Conservation (phyloP, 92 coral and sea anemone species). For the Palythoa grandiflora region DNA sequence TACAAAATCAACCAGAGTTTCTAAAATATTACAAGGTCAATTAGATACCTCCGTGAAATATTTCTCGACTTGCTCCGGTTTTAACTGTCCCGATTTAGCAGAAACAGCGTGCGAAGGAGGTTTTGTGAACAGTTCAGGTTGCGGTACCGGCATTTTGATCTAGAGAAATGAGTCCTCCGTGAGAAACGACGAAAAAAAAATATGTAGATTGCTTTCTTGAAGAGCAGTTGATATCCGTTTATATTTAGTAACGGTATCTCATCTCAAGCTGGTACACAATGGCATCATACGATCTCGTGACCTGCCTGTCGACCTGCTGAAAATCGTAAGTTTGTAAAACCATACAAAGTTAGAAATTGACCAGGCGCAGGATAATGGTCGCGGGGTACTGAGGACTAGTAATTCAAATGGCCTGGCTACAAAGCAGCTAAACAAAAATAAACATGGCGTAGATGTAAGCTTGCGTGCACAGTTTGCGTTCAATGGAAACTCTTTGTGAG, state of each 20-base stretch:
- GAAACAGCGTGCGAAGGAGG: slow-evolving; percentile 53
- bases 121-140: slow-evolving; percentile 66
- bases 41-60: slow-evolving; percentile 71
- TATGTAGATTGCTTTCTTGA: too few species aligned
- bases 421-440: slow-evolving; percentile 24
- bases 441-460: not conserved
- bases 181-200: too few species aligned
- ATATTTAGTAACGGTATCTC: not conserved
- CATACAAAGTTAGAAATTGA: too few species aligned
- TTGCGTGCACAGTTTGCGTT: too few species aligned
- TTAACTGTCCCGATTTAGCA: slow-evolving; percentile 73
- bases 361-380: not conserved
- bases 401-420: slow-evolving; percentile 10
- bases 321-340: too few species aligned
- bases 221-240: not conserved
- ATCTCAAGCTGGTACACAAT: too few species aligned
- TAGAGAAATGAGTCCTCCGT: not conserved
- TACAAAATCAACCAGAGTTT: too few species aligned
- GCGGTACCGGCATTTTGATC: slow-evolving; percentile 33
- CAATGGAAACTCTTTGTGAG: not conserved
- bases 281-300: not conserved
- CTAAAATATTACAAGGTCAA: not conserved
- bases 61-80: slow-evolving; percentile 67
- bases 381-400: slow-evolving; percentile 6
- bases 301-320: too few species aligned